A percentile compares a stretch with the other conserved stretches of the same genome.
Conservation (phyloP, 2,888 invertebrate species). For the Acanthococcus lagerstroemiae region DNA sequence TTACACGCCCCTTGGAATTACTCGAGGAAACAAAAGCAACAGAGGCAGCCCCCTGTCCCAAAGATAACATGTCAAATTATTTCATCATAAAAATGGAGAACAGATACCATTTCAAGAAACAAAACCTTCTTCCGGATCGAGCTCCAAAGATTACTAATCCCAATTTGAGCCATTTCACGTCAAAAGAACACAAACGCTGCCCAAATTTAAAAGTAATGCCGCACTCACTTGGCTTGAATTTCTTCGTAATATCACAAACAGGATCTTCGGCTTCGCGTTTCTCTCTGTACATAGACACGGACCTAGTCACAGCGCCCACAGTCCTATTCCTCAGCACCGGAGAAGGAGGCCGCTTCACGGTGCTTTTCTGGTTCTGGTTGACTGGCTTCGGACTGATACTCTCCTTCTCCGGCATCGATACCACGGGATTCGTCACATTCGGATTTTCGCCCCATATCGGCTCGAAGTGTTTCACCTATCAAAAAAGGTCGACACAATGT, state of each 20-base stretch:
- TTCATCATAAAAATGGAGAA: no score
- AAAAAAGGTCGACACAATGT: slow-evolving; percentile 23
- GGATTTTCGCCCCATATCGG: slow-evolving; percentile 82
- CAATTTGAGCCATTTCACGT: no score
- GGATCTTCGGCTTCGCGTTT: slow-evolving; percentile 36
- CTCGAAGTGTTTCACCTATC: slow-evolving; percentile 78
- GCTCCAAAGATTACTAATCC: no score
- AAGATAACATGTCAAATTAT: no score
- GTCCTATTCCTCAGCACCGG: slow-evolving; percentile 44
- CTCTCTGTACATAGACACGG: slow-evolving; percentile 48
- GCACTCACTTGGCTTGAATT: slow-evolving; percentile 19
- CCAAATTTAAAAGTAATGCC: no score
- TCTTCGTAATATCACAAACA: slow-evolving; percentile 6
- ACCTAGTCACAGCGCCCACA: slow-evolving; percentile 58
- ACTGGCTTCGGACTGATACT: slow-evolving; percentile 1
- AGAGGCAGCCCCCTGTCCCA: no score
- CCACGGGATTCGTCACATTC: slow-evolving; percentile 11
- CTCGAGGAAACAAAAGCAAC: no score
- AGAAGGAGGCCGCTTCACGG: slow-evolving; percentile 43
- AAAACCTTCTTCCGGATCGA: no score
- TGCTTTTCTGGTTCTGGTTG: not conserved
- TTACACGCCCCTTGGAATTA: no score
- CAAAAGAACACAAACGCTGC: no score
- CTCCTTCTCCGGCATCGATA: slow-evolving; percentile 14
- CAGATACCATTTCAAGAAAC: no score